Percentiles rank a stretch among this genome's conserved stretches.
phyloP scores from a whole-genome alignment of 1,140 invertebrate genomes.

The Neomicropteryx cornuta region DNA sequence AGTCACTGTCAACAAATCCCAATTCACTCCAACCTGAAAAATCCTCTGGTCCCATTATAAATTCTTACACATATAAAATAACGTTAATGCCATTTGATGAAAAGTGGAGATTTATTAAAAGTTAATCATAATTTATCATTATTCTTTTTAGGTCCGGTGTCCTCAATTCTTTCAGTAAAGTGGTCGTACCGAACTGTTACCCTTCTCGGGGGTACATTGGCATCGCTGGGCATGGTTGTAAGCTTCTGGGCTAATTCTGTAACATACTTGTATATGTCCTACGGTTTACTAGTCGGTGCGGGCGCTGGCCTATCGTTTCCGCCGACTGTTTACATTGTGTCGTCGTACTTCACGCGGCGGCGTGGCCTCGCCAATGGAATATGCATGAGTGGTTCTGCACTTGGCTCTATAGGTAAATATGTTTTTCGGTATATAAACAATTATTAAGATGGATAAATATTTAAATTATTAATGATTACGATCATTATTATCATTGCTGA shows the following conservation, averaged over 20 bases:
- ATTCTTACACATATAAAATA: too few species aligned
- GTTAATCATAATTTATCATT: slow-evolving; percentile 9
- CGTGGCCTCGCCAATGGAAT: slow-evolving; percentile 79
- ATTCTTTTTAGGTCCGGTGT: slow-evolving; percentile 65
- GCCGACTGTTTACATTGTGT: slow-evolving; percentile 84
- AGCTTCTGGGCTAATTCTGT: slow-evolving; percentile 74
- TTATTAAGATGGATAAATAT: too few species aligned
- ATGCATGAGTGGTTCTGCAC: slow-evolving; percentile 78
- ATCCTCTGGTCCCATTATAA: too few species aligned
- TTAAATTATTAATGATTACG: too few species aligned
- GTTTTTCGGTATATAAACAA: too few species aligned
- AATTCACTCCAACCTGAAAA: too few species aligned
- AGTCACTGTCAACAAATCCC: too few species aligned
- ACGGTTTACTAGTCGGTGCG: slow-evolving; percentile 67
- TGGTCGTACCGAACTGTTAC: slow-evolving; percentile 88
- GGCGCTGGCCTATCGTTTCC: slow-evolving; percentile 73
- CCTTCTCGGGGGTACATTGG: slow-evolving; percentile 71
- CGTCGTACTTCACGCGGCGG: slow-evolving; percentile 72
- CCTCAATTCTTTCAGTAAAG: slow-evolving; percentile 78
- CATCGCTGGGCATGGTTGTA: slow-evolving; percentile 73
- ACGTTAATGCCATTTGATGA: too few species aligned
- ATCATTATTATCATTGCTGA: too few species aligned
- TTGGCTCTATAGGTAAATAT: too few species aligned
- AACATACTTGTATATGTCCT: slow-evolving; percentile 65
- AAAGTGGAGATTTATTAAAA: not conserved